These are phyloP conservation scores for Melanaphis sacchari DNA, from an alignment of 1,140 invertebrate species.

Conservation along the genomic window DNA sequence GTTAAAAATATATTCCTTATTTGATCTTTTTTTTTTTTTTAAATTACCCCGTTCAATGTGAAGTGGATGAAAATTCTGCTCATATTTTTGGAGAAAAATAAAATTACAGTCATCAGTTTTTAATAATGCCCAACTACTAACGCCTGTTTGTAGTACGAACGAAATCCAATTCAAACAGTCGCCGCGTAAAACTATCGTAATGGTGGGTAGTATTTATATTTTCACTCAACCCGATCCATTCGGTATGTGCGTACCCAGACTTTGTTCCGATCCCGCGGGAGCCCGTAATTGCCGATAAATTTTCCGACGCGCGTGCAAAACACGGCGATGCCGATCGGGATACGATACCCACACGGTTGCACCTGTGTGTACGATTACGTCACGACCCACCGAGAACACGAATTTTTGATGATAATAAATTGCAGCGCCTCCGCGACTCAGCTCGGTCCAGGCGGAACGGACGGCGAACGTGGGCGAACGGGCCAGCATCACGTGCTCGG, in stretches of 20 bases:
- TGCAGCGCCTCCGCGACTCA: slow-evolving; percentile 83
- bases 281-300: background rate
- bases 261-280: background rate
- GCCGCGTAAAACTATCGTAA: too few relatives aligned
- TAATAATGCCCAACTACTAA: background rate
- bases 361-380: background rate
- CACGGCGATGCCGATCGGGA: background rate
- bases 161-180: background rate
- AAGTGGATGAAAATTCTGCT: background rate
- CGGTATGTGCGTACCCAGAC: too few relatives aligned
- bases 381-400: background rate
- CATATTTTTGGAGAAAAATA: background rate
- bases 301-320: background rate
- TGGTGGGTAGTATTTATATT: background rate
- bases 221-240: too few relatives aligned
- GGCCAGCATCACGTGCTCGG: slow-evolving; percentile 77
- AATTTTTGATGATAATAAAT: slow-evolving; percentile 21
- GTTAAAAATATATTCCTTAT: background rate
- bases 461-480: slow-evolving; percentile 79
- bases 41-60: background rate
- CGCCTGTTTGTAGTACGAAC: background rate
- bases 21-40: background rate
- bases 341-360: background rate
- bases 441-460: slow-evolving; percentile 76
- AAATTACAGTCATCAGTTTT: background rate